phyloP scores from a whole-genome alignment of 64 coral and sea anemone species.

The Platygyra sinensis region DNA sequence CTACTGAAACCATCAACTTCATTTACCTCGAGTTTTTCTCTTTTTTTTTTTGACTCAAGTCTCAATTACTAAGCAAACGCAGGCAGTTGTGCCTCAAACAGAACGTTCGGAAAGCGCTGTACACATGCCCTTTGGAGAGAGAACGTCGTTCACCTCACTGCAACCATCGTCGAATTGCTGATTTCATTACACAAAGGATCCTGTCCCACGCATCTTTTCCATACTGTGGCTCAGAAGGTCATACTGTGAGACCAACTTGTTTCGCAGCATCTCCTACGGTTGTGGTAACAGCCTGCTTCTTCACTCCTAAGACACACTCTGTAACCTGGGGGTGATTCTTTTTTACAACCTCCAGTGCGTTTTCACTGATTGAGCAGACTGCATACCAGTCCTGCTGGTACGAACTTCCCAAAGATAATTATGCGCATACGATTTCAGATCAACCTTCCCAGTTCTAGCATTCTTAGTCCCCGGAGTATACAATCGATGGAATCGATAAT shows the following conservation, averaged over 20 bases:
- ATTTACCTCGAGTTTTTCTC: constrained; percentile 37
- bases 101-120: constrained; percentile 55
- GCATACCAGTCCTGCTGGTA: constrained; percentile 71
- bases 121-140: constrained; percentile 60
- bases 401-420: constrained; percentile 49
- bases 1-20: constrained; percentile 70
- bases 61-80: constrained; percentile 37
- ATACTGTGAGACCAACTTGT: constrained; percentile 32
- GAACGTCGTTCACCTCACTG: constrained; percentile 59
- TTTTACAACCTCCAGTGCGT: no score
- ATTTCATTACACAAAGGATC: constrained; percentile 71
- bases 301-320: constrained; percentile 41
- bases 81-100: constrained; percentile 58
- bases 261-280: constrained; percentile 21
- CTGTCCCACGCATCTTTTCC: constrained; percentile 77
- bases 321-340: constrained; percentile 12
- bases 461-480: neutral
- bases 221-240: constrained; percentile 59
- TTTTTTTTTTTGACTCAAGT: no score
- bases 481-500: no score
- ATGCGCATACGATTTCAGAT: constrained; percentile 65
- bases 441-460: constrained; percentile 17
- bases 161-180: constrained; percentile 52
- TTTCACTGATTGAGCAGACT: constrained; percentile 53
- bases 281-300: constrained; percentile 67